Evolutionary conservation across 2,888 invertebrate species (phyloP).

Genomic region (Himalopsyche anomala): DNA sequence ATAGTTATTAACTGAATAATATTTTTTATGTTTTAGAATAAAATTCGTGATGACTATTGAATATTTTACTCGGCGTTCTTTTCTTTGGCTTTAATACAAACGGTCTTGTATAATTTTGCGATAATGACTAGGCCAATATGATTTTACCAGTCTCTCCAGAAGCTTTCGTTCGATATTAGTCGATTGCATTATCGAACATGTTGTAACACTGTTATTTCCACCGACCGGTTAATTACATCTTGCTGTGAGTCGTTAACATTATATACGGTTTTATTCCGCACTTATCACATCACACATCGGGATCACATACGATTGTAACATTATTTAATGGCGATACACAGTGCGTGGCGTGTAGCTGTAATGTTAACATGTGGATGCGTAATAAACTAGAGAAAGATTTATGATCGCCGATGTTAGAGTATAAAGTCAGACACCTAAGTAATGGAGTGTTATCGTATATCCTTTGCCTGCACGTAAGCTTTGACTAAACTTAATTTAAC

Average conservation of each 20-base stretch:
- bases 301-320: conserved; percentile 39
- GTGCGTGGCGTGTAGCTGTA: conserved; percentile 56
- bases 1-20: too few relatives aligned
- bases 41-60: too few relatives aligned
- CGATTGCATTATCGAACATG: too few relatives aligned
- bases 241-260: not conserved
- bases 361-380: conserved; percentile 60
- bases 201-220: too few relatives aligned
- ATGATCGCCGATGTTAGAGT: conserved; percentile 54
- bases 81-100: too few relatives aligned
- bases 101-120: too few relatives aligned
- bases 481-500: conserved; percentile 7
- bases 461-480: not conserved
- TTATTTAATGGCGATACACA: conserved; percentile 52
- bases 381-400: conserved; percentile 63
- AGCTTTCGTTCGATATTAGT: too few relatives aligned
- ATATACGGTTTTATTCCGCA: conserved; percentile 16
- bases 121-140: too few relatives aligned
- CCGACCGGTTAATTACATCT: not conserved
- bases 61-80: too few relatives aligned
- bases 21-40: too few relatives aligned
- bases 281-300: conserved; percentile 13
- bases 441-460: conserved; percentile 48
- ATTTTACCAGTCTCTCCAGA: too few relatives aligned
- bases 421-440: conserved; percentile 53